Percentiles rank a stretch among this genome's conserved stretches.
Evolutionary conservation across 2,113 vertebrate genomes (phyloP).

Genomic region (Gymnorhina tibicen): DNA sequence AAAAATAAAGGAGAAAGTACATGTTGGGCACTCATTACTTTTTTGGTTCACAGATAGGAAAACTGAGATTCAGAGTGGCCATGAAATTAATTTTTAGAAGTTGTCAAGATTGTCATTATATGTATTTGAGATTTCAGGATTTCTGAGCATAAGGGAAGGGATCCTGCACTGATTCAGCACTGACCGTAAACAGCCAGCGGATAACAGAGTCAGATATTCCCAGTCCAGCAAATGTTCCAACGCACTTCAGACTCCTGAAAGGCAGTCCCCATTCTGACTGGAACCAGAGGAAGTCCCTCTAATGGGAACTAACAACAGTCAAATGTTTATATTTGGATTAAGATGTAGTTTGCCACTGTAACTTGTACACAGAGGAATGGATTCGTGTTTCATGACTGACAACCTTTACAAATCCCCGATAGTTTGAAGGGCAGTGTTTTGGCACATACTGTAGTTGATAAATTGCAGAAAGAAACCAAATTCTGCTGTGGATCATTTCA

Average conservation of each 20-base stretch:
- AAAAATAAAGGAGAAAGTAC: not conserved
- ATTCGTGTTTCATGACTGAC: conserved; percentile 37
- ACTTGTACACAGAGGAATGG: conserved; percentile 1
- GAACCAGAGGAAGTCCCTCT: not conserved
- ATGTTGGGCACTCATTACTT: not conserved
- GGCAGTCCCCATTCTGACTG: not conserved
- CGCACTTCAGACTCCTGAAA: not conserved
- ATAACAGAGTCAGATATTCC: not conserved
- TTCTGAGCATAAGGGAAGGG: not conserved
- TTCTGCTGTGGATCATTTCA: conserved; percentile 4
- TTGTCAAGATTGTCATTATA: not conserved
- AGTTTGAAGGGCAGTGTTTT: conserved; percentile 9
- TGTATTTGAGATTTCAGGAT: not conserved
- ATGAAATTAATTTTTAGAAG: not conserved
- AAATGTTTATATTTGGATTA: conserved; percentile 17
- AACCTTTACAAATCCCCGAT: conserved; percentile 19
- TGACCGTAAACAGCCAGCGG: accelerated
- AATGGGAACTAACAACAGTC: not conserved
- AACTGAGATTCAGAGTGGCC: not conserved
- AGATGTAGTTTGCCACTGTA: conserved; percentile 28
- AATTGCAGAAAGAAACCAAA: not conserved
- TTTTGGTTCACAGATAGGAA: not conserved
- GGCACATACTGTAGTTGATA: not conserved
- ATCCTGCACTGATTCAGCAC: not conserved
- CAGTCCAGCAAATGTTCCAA: not conserved